Percentiles rank a stretch among this genome's conserved stretches.
phyloP scores from a whole-genome alignment of 2,888 invertebrate genomes.

The Cinara cedri region DNA sequence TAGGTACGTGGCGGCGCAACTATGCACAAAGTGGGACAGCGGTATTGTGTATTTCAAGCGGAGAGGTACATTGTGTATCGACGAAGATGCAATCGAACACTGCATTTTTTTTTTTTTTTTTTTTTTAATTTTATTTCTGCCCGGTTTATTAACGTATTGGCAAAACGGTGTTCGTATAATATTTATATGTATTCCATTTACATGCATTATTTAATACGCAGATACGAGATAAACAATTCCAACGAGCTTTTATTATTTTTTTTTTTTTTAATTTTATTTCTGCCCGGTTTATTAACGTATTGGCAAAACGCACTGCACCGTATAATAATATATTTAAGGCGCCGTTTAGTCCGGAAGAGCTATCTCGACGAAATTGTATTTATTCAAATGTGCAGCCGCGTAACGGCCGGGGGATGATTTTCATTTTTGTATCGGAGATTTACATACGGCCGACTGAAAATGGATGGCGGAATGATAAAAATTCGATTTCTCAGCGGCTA shows the following conservation, averaged over 20 bases:
- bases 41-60: background rate
- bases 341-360: background rate
- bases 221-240: background rate
- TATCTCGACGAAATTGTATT: constrained; percentile 3
- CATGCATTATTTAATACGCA: background rate
- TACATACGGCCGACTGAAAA: background rate
- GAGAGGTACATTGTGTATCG: background rate
- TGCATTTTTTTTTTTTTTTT: background rate
- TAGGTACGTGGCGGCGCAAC: background rate
- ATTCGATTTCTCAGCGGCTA: too few relatives aligned
- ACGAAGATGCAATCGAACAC: background rate
- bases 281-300: background rate
- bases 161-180: too few relatives aligned
- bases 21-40: background rate
- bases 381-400: background rate
- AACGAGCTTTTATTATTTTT: background rate
- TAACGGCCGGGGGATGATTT: background rate
- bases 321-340: background rate
- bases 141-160: too few relatives aligned
- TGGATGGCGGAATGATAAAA: too few relatives aligned
- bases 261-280: background rate
- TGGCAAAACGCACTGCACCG: background rate
- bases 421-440: background rate
- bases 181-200: background rate
- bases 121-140: too few relatives aligned